A percentile compares a stretch with the other conserved stretches of the same genome.
These are phyloP conservation scores for Noctua janthina DNA, from an alignment of 2,888 invertebrate genomes.

Conservation along the genomic window DNA sequence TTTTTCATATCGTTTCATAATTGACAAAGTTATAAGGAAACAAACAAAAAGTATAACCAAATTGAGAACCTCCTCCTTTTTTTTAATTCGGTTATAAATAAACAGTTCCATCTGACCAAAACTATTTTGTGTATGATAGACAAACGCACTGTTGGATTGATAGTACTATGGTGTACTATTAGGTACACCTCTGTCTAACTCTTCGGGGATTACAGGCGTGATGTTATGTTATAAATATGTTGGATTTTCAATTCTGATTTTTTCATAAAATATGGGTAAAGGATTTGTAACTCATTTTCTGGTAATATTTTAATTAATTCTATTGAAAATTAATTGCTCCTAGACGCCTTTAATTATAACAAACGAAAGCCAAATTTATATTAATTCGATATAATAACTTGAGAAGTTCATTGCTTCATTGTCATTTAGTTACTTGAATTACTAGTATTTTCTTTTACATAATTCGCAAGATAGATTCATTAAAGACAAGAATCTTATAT, in stretches of 20 bases:
- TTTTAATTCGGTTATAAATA: background rate
- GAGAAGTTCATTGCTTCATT: background rate
- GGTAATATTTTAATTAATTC: conserved; percentile 4
- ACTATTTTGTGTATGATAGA: background rate
- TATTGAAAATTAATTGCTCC: background rate
- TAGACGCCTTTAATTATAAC: background rate
- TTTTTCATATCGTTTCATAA: no score
- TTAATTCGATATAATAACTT: background rate
- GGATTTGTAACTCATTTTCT: background rate
- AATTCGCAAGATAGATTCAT: background rate
- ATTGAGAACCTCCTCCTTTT: no score
- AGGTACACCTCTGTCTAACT: no score
- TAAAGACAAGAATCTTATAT: background rate
- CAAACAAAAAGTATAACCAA: no score
- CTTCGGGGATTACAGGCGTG: no score
- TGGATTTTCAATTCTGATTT: background rate
- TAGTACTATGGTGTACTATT: no score
- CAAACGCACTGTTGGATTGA: background rate
- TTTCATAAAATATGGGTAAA: background rate
- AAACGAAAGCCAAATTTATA: background rate
- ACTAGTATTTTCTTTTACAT: background rate
- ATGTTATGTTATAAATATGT: background rate
- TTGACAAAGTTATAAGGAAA: no score
- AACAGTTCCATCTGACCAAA: background rate
- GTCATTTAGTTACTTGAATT: no score